Base-by-base conservation (phyloP, 2,888 invertebrate species). In the Alloplasta piceator region DNA sequence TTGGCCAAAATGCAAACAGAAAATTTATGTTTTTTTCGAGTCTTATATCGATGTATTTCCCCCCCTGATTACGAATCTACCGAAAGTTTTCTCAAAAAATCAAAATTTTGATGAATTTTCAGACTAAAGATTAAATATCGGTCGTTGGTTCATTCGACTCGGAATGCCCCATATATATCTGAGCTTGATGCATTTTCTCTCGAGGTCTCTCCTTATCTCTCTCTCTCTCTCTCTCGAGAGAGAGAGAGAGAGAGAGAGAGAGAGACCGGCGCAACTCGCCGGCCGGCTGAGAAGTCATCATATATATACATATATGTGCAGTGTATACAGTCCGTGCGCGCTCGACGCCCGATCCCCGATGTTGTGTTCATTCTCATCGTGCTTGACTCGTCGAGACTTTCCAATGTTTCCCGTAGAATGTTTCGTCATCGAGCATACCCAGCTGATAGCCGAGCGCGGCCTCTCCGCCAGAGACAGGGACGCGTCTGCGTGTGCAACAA, bases 361-460 rank as follows among this genome's bases (percentile, higher is more conserved):
- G 73, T 55, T 63, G 63, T 50, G 10, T 38, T 12, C 39, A 26
- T 56, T 12, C 16, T 43, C 36, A 26, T 26, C 16, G 55, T 64
- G 41, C 56, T 75, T 46, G 14, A 41, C 74, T 71, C 48, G 4
- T 4, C 26, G 39, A 85, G 82, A 83, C 70, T 55, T 71, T 85
- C 82, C 83, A 82, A 26, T 26, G 26, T 26, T 26, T 26, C 83
- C 83, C 68, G 41, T 50, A 64, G 46, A 36, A 60, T 70, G 80
- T 82, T 82, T 82, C 82, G 82, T 82, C 82, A 82, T 82, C 82
- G 80, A 26, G 78, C 75, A 68, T 72, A 73, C 67, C 75, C 81
- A 82, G 81, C 81, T 82, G 81, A 82, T 78, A 56, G 67, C 14
- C 46, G 12, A 60, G 50, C 72, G 71, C 50, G 50, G 36, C 67